phyloP scores from a whole-genome alignment of 2,797 vertebrate species.

The Petrocephalus sullivani region DNA sequence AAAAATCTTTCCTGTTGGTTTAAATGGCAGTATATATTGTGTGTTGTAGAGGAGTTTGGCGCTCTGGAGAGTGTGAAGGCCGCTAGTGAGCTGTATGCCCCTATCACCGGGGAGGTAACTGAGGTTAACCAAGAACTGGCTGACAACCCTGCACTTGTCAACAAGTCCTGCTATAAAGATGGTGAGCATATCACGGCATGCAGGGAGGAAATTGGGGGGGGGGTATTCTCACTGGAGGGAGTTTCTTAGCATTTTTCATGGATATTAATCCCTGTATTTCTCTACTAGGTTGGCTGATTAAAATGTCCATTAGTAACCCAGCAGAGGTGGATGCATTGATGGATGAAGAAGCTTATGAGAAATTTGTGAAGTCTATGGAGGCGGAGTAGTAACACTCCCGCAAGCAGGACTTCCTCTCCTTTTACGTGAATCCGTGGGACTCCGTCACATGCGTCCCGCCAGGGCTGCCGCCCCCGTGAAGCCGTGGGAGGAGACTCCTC shows the following conservation, averaged over 20 bases:
- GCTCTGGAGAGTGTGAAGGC: constrained; percentile 97
- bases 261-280: background rate
- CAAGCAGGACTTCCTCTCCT: constrained; percentile 32
- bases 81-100: constrained; percentile 93
- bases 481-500: background rate
- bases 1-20: background rate
- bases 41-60: constrained; percentile 83
- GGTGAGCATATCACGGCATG: constrained; percentile 61
- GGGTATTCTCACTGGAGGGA: background rate
- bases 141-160: constrained; percentile 87
- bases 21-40: background rate
- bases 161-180: constrained; percentile 93
- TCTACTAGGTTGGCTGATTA: constrained; percentile 81
- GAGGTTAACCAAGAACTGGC: constrained; percentile 79
- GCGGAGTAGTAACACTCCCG: constrained; percentile 61
- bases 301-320: constrained; percentile 87
- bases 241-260: background rate
- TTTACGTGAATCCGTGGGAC: background rate
- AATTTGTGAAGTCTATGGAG: constrained; percentile 89
- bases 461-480: background rate
- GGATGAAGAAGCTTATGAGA: constrained; percentile 86
- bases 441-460: background rate
- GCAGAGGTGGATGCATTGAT: constrained; percentile 84
- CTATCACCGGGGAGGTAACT: constrained; percentile 86
- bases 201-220: background rate